phyloP scores from a whole-genome alignment of 1,140 invertebrate species.

The Formica exsecta region DNA sequence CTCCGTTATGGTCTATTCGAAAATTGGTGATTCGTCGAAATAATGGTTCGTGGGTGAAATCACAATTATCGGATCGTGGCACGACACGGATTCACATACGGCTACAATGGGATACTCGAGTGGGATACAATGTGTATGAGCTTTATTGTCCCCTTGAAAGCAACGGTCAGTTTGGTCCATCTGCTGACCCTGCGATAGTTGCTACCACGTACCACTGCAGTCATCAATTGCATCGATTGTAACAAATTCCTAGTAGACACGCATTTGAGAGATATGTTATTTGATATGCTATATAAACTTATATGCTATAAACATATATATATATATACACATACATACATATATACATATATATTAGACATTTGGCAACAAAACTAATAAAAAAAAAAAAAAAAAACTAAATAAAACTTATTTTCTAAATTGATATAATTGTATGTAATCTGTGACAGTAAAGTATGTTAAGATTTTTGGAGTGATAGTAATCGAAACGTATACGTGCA shows the following conservation, averaged over 20 bases:
- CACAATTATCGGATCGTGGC: slow-evolving; percentile 74
- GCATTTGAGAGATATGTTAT: slow-evolving; percentile 19
- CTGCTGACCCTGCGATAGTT: slow-evolving; percentile 74
- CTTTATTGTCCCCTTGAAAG: slow-evolving; percentile 78
- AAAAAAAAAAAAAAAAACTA: no score
- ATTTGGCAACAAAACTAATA: not conserved
- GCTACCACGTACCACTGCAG: slow-evolving; percentile 59
- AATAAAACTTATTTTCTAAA: not conserved
- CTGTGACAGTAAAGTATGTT: not conserved
- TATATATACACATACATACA: no score
- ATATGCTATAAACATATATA: not conserved
- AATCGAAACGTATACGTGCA: slow-evolving; percentile 8
- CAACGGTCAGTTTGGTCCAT: slow-evolving; percentile 76
- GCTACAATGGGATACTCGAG: slow-evolving; percentile 74
- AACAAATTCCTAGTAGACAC: slow-evolving; percentile 50
- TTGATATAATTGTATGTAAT: not conserved
- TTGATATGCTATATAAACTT: slow-evolving; percentile 31
- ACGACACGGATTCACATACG: slow-evolving; percentile 67
- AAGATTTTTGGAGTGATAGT: slow-evolving; percentile 2
- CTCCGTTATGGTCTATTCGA: slow-evolving; percentile 65
- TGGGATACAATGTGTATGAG: slow-evolving; percentile 77
- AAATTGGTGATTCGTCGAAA: slow-evolving; percentile 70
- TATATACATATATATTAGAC: not conserved
- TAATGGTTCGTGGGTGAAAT: slow-evolving; percentile 74
- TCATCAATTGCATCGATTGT: slow-evolving; percentile 71